Conservation (phyloP, 2,113 vertebrate species). For the Raja brachyura region DNA sequence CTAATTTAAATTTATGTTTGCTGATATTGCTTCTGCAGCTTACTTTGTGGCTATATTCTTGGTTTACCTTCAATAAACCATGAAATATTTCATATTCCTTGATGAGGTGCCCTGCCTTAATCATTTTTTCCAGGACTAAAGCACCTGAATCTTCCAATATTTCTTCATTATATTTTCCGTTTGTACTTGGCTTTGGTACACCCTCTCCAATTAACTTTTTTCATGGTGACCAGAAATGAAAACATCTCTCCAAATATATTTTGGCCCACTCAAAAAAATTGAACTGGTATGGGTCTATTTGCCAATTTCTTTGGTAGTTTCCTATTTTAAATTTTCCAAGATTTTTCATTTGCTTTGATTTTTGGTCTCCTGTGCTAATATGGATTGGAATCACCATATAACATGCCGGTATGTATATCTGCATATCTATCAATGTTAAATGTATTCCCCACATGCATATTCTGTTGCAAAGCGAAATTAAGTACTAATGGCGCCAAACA, state of each 20-base stretch:
- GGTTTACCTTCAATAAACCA: not conserved
- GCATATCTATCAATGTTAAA: not conserved
- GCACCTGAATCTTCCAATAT: not conserved
- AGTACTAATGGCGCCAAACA: not conserved
- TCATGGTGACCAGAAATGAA: not conserved
- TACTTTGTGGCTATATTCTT: not conserved
- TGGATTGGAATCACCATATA: no score
- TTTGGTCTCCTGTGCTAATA: no score
- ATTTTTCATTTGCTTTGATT: no score
- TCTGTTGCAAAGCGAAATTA: not conserved
- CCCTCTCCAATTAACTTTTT: not conserved
- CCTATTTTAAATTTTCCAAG: not conserved
- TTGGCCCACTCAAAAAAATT: not conserved
- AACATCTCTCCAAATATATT: not conserved
- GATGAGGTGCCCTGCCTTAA: not conserved
- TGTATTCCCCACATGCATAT: not conserved
- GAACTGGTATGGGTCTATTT: not conserved
- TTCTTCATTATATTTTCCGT: not conserved
- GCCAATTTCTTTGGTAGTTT: not conserved
- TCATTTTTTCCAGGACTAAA: constrained; percentile 7
- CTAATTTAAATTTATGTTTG: not conserved
- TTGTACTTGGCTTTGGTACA: not conserved
- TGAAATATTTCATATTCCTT: constrained; percentile 15
- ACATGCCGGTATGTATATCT: not conserved
- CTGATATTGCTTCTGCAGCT: not conserved